Percentiles rank a stretch among this genome's conserved stretches.
Conservation (phyloP, 2,113 vertebrate genomes). For the Campylomormyrus tamandua region DNA sequence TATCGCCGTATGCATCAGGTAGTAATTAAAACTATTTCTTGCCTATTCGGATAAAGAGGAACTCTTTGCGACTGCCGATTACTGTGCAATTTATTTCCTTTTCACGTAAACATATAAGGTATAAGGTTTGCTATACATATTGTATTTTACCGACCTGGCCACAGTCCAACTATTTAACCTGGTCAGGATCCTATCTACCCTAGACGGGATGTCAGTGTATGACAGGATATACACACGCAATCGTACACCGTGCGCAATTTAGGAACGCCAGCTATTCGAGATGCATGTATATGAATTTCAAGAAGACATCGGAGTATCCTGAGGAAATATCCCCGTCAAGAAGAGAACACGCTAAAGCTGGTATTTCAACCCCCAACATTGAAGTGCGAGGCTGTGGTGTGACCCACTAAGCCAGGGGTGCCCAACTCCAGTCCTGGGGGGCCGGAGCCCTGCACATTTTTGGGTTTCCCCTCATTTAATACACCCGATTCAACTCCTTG, state of each 20-base stretch:
- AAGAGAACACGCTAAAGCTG: background rate
- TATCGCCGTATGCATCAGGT: background rate
- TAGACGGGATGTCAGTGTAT: background rate
- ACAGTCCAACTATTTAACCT: background rate
- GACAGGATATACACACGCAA: background rate
- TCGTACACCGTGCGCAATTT: background rate
- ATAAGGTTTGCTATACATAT: background rate
- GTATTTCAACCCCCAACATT: background rate
- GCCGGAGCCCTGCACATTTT: too few species aligned
- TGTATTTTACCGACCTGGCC: background rate
- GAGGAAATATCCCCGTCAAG: background rate
- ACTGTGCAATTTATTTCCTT: background rate
- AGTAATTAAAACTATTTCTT: background rate
- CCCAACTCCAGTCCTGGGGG: too few species aligned
- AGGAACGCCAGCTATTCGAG: background rate
- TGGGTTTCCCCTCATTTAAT: too few species aligned
- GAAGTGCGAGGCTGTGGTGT: background rate
- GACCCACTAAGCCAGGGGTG: background rate
- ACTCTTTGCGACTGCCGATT: background rate
- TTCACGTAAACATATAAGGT: background rate
- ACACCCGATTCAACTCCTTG: too few species aligned
- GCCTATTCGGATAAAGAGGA: background rate
- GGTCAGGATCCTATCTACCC: background rate
- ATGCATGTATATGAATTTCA: background rate
- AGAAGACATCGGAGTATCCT: background rate